phyloP scores from a whole-genome alignment of 2,888 invertebrate species.

The Parthenolecanium corni region DNA sequence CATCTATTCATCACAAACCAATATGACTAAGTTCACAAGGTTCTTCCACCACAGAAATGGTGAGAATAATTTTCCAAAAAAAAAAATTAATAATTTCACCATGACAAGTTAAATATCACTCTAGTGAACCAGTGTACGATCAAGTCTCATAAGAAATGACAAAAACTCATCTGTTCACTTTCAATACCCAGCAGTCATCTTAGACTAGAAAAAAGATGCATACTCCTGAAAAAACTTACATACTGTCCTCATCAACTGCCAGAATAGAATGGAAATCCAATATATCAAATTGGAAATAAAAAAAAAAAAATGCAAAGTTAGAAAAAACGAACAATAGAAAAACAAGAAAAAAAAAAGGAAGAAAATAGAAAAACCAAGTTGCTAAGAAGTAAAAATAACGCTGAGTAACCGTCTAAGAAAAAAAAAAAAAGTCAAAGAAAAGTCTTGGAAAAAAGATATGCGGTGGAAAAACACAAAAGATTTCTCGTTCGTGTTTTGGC shows the following conservation, averaged over 20 bases:
- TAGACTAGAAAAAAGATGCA: background rate
- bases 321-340: background rate
- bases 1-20: too few species aligned
- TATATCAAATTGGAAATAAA: background rate
- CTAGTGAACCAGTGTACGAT: too few species aligned
- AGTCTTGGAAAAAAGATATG: background rate
- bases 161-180: too few species aligned
- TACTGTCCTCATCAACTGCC: background rate
- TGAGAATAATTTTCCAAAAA: too few species aligned
- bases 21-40: too few species aligned
- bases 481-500: conserved; percentile 14
- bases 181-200: too few species aligned
- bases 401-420: conserved; percentile 13
- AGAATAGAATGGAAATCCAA: background rate
- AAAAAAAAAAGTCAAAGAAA: background rate
- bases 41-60: too few species aligned
- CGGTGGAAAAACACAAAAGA: conserved; percentile 12
- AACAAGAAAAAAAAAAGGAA: background rate
- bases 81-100: too few species aligned
- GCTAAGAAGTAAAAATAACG: conserved; percentile 1
- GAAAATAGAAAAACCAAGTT: conserved; percentile 3
- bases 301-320: background rate
- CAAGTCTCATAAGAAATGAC: too few species aligned
- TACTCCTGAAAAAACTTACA: background rate
- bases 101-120: too few species aligned